phyloP scores from a whole-genome alignment of 2,797 vertebrate genomes.

The Premnoplex brunnescens region DNA sequence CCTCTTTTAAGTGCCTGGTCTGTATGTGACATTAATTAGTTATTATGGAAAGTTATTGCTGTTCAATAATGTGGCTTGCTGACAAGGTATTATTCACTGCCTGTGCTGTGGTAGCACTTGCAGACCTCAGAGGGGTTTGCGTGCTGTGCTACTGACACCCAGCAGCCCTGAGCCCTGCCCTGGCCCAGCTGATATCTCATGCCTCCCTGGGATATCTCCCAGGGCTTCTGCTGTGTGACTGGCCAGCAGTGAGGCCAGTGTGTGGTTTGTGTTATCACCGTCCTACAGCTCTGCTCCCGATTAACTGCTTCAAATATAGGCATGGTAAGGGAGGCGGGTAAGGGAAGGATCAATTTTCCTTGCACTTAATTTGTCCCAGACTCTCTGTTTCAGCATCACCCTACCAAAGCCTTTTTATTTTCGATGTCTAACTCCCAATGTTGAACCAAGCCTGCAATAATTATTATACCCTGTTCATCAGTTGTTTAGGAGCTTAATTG shows the following conservation, averaged over 20 bases:
- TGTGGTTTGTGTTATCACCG: background rate
- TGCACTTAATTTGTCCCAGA: background rate
- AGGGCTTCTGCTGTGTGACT: background rate
- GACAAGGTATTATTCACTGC: background rate
- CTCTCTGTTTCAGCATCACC: background rate
- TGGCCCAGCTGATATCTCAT: background rate
- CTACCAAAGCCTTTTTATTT: background rate
- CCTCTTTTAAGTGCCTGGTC: slow-evolving; percentile 9
- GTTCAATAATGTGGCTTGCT: slow-evolving; percentile 6
- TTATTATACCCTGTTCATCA: background rate
- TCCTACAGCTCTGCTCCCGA: background rate
- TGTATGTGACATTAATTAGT: slow-evolving; percentile 36
- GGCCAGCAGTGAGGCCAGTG: background rate
- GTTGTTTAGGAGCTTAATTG: background rate
- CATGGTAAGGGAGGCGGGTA: background rate
- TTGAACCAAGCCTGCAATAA: background rate
- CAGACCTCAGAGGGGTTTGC: background rate
- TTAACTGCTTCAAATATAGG: background rate
- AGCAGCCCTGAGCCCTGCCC: background rate
- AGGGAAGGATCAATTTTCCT: background rate
- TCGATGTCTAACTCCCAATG: background rate
- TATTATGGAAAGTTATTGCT: slow-evolving; percentile 43
- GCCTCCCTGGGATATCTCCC: background rate
- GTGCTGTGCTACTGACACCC: background rate
- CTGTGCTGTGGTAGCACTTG: background rate